phyloP scores from a whole-genome alignment of 2,888 invertebrate genomes.

The Leptopilina myrica region DNA sequence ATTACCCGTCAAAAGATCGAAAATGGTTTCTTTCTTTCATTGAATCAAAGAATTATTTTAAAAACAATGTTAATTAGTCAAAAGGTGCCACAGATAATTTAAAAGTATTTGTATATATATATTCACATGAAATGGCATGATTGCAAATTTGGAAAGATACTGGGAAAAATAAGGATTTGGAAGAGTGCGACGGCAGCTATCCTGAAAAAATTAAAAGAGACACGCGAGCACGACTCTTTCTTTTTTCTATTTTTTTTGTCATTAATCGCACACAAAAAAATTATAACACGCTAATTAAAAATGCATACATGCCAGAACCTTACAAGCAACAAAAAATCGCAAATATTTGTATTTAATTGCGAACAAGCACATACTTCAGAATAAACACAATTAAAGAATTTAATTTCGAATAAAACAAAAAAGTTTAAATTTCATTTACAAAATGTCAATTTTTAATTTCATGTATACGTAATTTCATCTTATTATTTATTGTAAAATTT shows the following conservation, averaged over 20 bases:
- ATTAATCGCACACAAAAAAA: not conserved
- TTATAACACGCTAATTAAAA: not conserved
- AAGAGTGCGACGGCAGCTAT: slow-evolving; percentile 76
- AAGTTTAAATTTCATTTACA: too few relatives aligned
- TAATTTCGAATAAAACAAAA: too few relatives aligned
- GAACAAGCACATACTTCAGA: slow-evolving; percentile 1
- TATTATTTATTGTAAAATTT: too few relatives aligned
- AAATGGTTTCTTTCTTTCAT: not conserved
- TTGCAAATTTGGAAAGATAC: slow-evolving; percentile 47
- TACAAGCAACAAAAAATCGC: slow-evolving; percentile 29
- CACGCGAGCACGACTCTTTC: slow-evolving; percentile 47
- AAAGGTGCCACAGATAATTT: slow-evolving; percentile 31
- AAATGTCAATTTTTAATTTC: too few relatives aligned
- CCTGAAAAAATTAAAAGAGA: slow-evolving; percentile 71
- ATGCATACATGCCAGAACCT: slow-evolving; percentile 12
- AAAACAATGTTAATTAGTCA: slow-evolving; percentile 18
- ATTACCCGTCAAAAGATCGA: slow-evolving; percentile 3
- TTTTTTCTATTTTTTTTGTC: not conserved
- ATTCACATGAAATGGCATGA: slow-evolving; percentile 34
- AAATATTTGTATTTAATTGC: not conserved
- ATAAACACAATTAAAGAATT: not conserved
- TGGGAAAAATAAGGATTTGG: slow-evolving; percentile 55
- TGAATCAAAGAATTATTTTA: not conserved
- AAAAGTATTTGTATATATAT: not conserved
- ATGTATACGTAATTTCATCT: too few relatives aligned